Evolutionary conservation across 2,113 vertebrate genomes (phyloP), one percentile per base, ranked within the genome.

Genomic region (Cygnus buccinator): DNA sequence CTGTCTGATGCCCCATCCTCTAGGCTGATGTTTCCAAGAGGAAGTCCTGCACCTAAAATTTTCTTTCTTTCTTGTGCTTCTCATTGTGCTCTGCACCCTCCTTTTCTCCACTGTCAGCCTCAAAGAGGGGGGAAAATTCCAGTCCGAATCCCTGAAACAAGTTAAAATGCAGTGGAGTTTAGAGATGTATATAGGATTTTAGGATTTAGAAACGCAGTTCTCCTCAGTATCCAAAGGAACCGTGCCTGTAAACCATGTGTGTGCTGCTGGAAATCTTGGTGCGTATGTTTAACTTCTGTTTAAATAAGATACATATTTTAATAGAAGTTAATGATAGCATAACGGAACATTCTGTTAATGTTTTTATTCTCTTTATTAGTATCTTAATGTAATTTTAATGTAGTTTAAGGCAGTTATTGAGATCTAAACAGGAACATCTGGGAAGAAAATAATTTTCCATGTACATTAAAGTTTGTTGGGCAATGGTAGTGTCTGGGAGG

Each of bases 81-180:
- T 96, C 97, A 68, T 97, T n/a, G n/a, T 59, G 84, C 14, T 50
- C 84, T 17, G 74, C 96, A 16, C 95, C 88, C 3, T 98, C 97
- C 50, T 98, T 98, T 16, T 98, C 98, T 61, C 98, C 97, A 4
- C 87, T 95, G 87, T 98, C 97, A 16, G 96, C 98, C 94, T 98
- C 98, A 92, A 97, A 98, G 48, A 98, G 95, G 87, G 97, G 94
- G 94, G 48, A 97, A 97, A 72, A 71, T 96, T 73, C 97, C 98
- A 74, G 94, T 90, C 88, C 92, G 97, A 75, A 97, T 96, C 90
- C 97, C 98, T 98, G 7, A 71, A 93, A 92, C 26, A 22, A 23
- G 3, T 16, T 33, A 12, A 55, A 50, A 68, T 20, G 11, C 43
- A 3, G 13, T 1, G 15, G n/a, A 61, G 8, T 12, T 17, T 29